Base-by-base conservation (phyloP, 1,140 invertebrate species). In the Drosophila novamexicana region DNA sequence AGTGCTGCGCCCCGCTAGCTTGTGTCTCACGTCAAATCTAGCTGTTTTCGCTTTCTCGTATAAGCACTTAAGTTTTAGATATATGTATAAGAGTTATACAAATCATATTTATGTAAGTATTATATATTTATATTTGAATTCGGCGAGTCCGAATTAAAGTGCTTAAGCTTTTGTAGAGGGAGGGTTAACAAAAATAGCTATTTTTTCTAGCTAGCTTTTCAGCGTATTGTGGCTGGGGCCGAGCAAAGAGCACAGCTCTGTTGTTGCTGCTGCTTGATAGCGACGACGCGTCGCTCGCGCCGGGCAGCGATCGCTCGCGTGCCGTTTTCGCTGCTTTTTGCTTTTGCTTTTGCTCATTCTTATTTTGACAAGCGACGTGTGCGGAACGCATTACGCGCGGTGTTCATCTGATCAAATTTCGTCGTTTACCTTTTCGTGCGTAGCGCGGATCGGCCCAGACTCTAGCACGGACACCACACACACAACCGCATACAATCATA, bases 301-400 rank as follows among this genome's bases (percentile, higher is more conserved):
- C 36, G 44, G 70, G 22, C 63, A 70, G 59, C 82, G 82, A 88
- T 78, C 82, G 82, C 52, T 86, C 82, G 82, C 82, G 82, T 82
- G 76, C 83, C 82, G 58, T 73, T 79, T 71, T 52, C 32, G 62
- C 77, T 63, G 64, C 47, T 49, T 50, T 68, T 75, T 75, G 77
- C 63, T 54, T 68, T 75, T 75, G 77, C 63, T 54, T 77, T 78
- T 76, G 81, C 80, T 86, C 82, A 86, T 86, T 86, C 68, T 78
- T 78, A 88, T 71, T 86, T 88, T 79, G 82, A 77, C 68, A 78
- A 83, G 79, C 83, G 73, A 77, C 74, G 74, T 79, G 83, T 88
- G 76, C 83, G 77, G 75, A 83, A 88, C 79, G 70, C 63, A 66
- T 72, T 79, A 49, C 71, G 75, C 54, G 53, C 75, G 62, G 37